A percentile compares a stretch with the other conserved stretches of the same genome.
phyloP scores from a whole-genome alignment of 23 tunicate species.

The Halocynthia aurantium region DNA sequence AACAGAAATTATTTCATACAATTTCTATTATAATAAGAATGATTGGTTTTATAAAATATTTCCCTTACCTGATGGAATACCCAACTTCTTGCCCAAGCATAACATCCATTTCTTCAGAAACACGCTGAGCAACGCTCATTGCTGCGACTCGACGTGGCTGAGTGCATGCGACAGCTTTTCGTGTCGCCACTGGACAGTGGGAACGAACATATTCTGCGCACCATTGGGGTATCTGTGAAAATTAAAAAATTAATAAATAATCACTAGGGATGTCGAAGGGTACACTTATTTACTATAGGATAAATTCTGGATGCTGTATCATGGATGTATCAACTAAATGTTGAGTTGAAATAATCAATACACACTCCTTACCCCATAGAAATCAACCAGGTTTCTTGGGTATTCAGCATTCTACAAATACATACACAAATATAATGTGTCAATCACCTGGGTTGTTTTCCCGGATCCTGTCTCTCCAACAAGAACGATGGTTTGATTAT shows the following conservation, averaged over 20 bases:
- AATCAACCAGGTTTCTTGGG: no score
- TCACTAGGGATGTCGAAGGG: neutral
- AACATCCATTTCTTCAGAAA: conserved; percentile 99
- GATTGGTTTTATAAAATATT: no score
- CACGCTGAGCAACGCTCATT: conserved; percentile 98
- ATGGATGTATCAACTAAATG: no score
- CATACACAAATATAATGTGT: neutral
- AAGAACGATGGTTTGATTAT: conserved; percentile 76
- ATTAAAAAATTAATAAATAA: neutral
- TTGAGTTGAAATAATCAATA: no score
- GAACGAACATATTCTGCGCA: conserved; percentile 78
- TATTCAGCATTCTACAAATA: no score
- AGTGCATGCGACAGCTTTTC: conserved; percentile 89
- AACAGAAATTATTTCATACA: no score
- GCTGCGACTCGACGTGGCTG: conserved; percentile 99
- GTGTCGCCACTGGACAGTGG: conserved; percentile 21
- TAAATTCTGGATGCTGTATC: no score
- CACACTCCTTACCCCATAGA: no score
- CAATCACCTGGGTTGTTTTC: conserved; percentile 88
- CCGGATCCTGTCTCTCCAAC: conserved; percentile 99
- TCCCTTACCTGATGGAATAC: conserved; percentile 70
- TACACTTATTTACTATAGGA: no score
- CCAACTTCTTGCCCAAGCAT: conserved; percentile 95
- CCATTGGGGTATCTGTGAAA: conserved; percentile 91
- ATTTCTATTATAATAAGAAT: no score